Evolutionary conservation across 2,113 vertebrate genomes (phyloP).

Genomic region (Barnardius zonarius): DNA sequence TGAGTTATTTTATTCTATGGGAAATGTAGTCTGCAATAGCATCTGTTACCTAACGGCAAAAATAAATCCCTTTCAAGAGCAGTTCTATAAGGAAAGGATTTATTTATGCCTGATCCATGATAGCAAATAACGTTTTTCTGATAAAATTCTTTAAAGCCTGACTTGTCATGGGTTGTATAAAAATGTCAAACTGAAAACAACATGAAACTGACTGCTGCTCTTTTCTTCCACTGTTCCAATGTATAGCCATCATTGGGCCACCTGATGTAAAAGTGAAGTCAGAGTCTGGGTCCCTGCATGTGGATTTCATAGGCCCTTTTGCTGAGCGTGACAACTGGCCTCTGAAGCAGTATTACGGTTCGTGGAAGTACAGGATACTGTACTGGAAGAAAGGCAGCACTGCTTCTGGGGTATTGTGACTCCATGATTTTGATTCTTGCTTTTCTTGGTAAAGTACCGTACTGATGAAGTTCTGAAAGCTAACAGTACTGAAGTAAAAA

Average conservation of each 20-base stretch:
- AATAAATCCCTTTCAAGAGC: background rate
- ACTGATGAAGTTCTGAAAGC: background rate
- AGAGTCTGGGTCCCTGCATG: conserved; percentile 56
- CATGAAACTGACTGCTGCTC: background rate
- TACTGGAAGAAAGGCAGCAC: conserved; percentile 66
- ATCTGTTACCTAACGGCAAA: background rate
- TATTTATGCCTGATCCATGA: background rate
- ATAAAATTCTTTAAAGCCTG: background rate
- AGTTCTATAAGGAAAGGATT: background rate
- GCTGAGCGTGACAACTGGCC: conserved; percentile 8
- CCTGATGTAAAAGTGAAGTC: conserved; percentile 58
- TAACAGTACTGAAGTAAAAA: background rate
- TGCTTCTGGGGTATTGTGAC: background rate
- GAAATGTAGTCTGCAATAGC: background rate
- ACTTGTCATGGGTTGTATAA: background rate
- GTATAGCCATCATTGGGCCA: conserved; percentile 66
- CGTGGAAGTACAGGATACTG: conserved; percentile 57
- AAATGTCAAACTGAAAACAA: background rate
- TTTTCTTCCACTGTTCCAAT: background rate
- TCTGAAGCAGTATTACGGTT: conserved; percentile 52
- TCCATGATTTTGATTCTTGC: background rate
- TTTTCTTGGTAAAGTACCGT: background rate
- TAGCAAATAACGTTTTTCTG: background rate
- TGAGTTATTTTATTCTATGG: background rate
- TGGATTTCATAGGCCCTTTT: conserved; percentile 59